Evolutionary conservation across 2,113 vertebrate species (phyloP).

Genomic region (Ranitomeya variabilis): DNA sequence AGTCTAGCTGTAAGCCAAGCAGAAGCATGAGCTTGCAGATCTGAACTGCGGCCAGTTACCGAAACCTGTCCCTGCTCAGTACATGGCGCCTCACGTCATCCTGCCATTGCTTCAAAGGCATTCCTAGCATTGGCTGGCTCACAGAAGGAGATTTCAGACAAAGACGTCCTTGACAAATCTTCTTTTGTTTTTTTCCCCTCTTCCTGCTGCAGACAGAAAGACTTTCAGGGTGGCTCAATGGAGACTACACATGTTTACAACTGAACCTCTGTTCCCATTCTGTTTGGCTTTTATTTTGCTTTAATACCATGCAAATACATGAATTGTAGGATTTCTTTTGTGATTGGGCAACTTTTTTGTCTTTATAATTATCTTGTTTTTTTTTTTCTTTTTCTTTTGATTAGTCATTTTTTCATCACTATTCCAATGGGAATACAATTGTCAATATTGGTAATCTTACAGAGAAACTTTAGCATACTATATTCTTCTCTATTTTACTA

Average conservation of each 20-base stretch:
- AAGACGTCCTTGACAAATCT: slow-evolving; percentile 79
- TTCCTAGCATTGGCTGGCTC: slow-evolving; percentile 78
- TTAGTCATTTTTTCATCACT: not conserved
- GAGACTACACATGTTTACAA: slow-evolving; percentile 54
- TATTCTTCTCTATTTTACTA: not conserved
- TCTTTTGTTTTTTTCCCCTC: slow-evolving; percentile 76
- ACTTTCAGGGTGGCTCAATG: slow-evolving; percentile 78
- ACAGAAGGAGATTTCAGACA: slow-evolving; percentile 81
- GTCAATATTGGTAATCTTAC: not conserved
- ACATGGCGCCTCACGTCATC: slow-evolving; percentile 75
- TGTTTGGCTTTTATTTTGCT: not conserved
- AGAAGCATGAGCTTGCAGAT: slow-evolving; percentile 62
- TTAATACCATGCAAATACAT: slow-evolving; percentile 35
- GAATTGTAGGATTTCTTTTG: not conserved
- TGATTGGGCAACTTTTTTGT: not conserved
- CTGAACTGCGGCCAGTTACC: slow-evolving; percentile 64
- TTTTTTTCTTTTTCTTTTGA: not conserved
- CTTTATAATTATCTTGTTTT: not conserved
- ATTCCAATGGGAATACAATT: not conserved
- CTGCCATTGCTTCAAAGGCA: slow-evolving; percentile 73
- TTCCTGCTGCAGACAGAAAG: slow-evolving; percentile 74
- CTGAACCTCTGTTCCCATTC: slow-evolving; percentile 7
- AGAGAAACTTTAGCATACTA: not conserved
- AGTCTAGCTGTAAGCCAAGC: slow-evolving; percentile 68
- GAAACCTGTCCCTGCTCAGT: slow-evolving; percentile 74